A percentile compares a stretch with the other conserved stretches of the same genome.
These are phyloP conservation scores for Triplophysa yarkandensis DNA, from an alignment of 2,797 vertebrate genomes.

Conservation along the genomic window DNA sequence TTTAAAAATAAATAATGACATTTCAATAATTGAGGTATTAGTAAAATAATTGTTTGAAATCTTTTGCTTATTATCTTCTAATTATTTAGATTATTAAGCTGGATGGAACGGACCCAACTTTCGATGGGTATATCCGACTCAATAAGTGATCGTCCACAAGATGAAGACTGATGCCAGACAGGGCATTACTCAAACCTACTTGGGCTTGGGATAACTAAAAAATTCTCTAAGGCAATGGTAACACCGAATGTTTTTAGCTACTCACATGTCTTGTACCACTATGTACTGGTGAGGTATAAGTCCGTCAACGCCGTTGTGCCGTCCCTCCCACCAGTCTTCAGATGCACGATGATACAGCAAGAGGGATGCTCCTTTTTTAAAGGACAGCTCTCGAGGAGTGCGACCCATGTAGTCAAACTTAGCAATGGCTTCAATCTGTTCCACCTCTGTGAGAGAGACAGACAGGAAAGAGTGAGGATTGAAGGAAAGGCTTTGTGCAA, in stretches of 20 bases:
- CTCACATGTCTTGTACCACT: slow-evolving; percentile 98
- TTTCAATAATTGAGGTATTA: no score
- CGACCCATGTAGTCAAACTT: slow-evolving; percentile 96
- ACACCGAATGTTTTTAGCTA: slow-evolving; percentile 49
- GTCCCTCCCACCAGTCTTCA: slow-evolving; percentile 98
- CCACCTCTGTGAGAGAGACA: slow-evolving; percentile 80
- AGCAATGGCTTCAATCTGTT: slow-evolving; percentile 97
- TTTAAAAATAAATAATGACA: no score
- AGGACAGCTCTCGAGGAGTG: slow-evolving; percentile 91
- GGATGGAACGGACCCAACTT: no score
- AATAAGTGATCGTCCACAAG: no score
- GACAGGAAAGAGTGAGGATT: background rate
- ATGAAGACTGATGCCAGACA: no score
- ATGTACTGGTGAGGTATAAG: slow-evolving; percentile 99
- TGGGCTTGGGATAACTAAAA: no score
- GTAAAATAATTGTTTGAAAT: no score
- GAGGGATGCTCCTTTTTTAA: slow-evolving; percentile 96
- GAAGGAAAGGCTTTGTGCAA: slow-evolving; percentile 10
- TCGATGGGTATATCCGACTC: no score
- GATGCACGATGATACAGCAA: slow-evolving; percentile 94
- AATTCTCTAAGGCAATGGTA: background rate
- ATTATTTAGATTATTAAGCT: no score
- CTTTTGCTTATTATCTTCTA: no score
- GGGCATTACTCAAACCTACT: no score
- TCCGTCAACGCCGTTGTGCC: slow-evolving; percentile 95